phyloP scores from a whole-genome alignment of 2,888 invertebrate genomes.

The Ophion ventricosus region DNA sequence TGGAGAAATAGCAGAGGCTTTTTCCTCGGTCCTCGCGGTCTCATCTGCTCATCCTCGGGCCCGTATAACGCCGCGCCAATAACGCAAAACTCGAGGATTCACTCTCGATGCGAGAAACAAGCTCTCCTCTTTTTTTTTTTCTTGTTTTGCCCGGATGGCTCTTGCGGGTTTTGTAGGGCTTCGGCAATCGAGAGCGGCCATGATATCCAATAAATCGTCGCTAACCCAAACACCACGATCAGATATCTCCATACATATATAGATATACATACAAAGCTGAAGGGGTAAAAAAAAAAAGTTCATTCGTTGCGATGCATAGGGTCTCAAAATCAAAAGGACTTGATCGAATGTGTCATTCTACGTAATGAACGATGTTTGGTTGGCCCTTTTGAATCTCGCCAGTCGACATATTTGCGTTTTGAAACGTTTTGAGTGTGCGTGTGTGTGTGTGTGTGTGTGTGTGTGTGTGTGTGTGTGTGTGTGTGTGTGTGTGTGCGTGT shows the following conservation, averaged over 20 bases:
- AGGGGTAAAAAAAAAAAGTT: conserved; percentile 23
- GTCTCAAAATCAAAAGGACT: conserved; percentile 22
- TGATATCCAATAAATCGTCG: conserved; percentile 62
- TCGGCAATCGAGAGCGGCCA: conserved; percentile 13
- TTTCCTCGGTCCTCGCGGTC: conserved; percentile 20
- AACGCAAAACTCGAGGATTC: conserved; percentile 47
- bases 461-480: conserved; percentile 30
- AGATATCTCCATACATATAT: conserved; percentile 8
- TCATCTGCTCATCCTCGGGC: conserved; percentile 11
- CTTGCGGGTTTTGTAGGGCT: conserved; percentile 32
- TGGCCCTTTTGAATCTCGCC: conserved; percentile 10
- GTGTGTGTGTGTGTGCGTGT: conserved; percentile 15
- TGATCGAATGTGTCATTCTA: neutral
- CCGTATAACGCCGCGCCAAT: conserved; percentile 23
- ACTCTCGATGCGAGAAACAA: conserved; percentile 41
- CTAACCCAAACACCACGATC: conserved; percentile 34
- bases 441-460: conserved; percentile 16
- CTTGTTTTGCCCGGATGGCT: conserved; percentile 37
- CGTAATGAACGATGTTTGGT: neutral
- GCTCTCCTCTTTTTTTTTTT: conserved; percentile 46
- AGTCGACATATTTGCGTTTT: conserved; percentile 5
- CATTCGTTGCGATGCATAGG: neutral
- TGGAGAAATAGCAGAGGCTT: conserved; percentile 26
- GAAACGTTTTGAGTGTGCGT: conserved; percentile 4
- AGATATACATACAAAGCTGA: neutral